Base-by-base conservation (phyloP, 2,113 vertebrate species). In the Dipodomys ordii region DNA sequence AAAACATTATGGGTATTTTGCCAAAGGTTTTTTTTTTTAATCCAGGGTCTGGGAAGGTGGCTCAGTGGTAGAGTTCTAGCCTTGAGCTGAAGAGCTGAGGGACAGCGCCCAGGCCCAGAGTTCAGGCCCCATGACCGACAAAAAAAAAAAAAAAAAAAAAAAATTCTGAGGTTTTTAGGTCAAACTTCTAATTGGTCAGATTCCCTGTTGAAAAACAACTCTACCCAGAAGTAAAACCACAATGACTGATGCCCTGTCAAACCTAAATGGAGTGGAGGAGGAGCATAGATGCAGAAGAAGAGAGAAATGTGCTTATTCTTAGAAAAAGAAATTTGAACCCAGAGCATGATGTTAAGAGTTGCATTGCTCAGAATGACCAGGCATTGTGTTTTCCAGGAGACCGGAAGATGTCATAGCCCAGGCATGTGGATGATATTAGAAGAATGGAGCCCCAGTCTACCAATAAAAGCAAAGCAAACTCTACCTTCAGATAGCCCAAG, bases 171-270 rank as follows among this genome's bases (percentile, higher is more conserved):
- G 71, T 83, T 88, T 95, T 88, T 68, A 62, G 67, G 30, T 84
- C 87, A 92, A 78, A 78, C 64, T 57, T 27, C 57, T 35, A 23
- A n/a, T 76, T 77, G 53, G 85, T 87, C 67, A 27, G 90, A 2
- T 71, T 96, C 92, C 77, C 67, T 68, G 67, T 13, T 30, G 20
- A 86, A 83, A 94, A 97, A 87, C 8, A 65, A 71, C 76, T 94
- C 74, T 95, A 85, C 91, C 83, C 85, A 65, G 65, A 77, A 88
- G 94, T 90, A 91, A 95, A 95, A 95, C 83, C 93, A 83, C 74
- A 57, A 82, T 97, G 95, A 95, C 90, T 93, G 92, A 97, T 93
- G 53, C 46, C 83, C 35, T 53, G 83, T 91, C 95, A 93, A 94
- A 86, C 79, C 94, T 82, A 60, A 72, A 53, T 18, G 2, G 93